Conservation (phyloP, 2,888 invertebrate species). For the Netelia melanura region DNA sequence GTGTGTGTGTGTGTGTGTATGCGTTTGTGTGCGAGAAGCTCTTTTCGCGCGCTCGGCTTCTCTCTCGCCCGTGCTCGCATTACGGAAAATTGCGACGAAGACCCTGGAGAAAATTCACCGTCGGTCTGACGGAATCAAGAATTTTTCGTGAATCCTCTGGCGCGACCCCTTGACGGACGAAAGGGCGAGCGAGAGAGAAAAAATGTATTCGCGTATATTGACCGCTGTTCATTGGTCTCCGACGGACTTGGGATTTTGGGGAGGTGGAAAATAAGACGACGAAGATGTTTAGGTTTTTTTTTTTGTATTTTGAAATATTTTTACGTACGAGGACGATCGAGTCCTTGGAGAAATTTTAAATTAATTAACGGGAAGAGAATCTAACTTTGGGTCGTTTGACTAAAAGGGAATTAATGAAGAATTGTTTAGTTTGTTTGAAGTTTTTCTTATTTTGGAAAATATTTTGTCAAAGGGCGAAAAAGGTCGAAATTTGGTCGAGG, state of each 20-base stretch:
- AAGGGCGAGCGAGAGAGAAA: not conserved
- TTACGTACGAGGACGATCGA: too few relatives aligned
- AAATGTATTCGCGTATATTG: not conserved
- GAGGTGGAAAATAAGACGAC: too few relatives aligned
- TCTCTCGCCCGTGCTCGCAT: slow-evolving; percentile 61
- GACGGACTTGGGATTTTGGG: not conserved
- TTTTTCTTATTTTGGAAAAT: too few relatives aligned
- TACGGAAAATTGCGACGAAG: slow-evolving; percentile 71
- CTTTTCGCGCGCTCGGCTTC: slow-evolving; percentile 60
- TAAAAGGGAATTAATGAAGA: too few relatives aligned
- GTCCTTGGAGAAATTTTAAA: too few relatives aligned
- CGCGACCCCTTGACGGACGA: too few relatives aligned
- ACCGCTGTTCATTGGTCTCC: not conserved
- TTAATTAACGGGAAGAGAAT: too few relatives aligned
- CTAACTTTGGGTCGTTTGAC: too few relatives aligned
- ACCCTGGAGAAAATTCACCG: slow-evolving; percentile 65
- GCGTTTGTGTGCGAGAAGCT: slow-evolving; percentile 46
- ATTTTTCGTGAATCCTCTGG: slow-evolving; percentile 44
- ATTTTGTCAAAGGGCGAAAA: too few relatives aligned
- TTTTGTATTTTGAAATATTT: not conserved
- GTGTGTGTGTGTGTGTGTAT: slow-evolving; percentile 2
- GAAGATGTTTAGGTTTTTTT: not conserved
- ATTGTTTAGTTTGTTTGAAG: too few relatives aligned
- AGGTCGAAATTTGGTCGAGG: too few relatives aligned
- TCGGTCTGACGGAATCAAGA: slow-evolving; percentile 52